Base-by-base conservation (phyloP, 2,113 vertebrate species). In the Zapornia atra region DNA sequence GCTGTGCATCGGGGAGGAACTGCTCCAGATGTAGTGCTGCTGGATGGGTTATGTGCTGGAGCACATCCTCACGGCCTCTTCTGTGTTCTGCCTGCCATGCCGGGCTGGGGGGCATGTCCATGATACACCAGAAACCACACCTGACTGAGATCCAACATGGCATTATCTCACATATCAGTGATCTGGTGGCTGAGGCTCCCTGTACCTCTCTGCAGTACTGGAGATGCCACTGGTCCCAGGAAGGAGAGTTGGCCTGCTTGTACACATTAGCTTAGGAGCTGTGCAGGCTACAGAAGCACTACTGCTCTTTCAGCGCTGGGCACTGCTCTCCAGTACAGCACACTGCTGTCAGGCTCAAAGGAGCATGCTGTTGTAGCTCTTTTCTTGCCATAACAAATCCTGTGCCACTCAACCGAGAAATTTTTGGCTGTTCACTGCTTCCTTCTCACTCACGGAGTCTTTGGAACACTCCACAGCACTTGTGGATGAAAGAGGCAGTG, bases 181-280 rank as follows among this genome's bases (percentile, higher is more conserved):
- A 56, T 44, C 33, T 38, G 7, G 20, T 17, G 19, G 20, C 38
- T 95, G 72, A 79, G 28, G 38, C 56, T 18, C 54, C 81, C 13
- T 59, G 5, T 64, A 7, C 46, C 8, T 51, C 44, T 83, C 10
- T 94, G 34, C 14, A 51, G 42, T 44, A 33, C 21, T 56, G 40
- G 82, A 56, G 28, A 17, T 16, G 21, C 9, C 26, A 33, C 38
- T 48, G 70, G 50, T 48, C 40, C 40, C 22, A 24, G 13, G 13
- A 38, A 65, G 34, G 28, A 19, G 5, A 1, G 24, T 36, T 84
- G 53, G 9, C 53, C 34, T 86, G 25, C 34, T 85, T 26, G 8
- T 15, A 16, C 8, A 1, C 17, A 6, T 68, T 86, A 42, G 59
- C 71, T 78, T 0, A 0, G 31, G 33, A n/a, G 26, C 29, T 50